Evolutionary conservation across 2,797 vertebrate species (phyloP).

Genomic region (Anguilla megastoma): DNA sequence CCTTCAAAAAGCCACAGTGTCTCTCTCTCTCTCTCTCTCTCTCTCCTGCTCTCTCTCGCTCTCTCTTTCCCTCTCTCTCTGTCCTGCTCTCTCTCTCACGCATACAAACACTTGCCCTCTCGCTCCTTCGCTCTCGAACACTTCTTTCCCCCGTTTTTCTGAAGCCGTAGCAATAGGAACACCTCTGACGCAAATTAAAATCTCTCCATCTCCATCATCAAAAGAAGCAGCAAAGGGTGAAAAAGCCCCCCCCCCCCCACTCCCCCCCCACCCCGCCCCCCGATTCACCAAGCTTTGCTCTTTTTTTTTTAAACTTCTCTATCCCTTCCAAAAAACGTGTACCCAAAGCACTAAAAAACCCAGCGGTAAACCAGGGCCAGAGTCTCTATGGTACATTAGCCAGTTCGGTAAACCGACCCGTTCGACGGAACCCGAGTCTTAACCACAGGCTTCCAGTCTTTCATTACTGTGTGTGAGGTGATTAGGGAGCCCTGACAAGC

Average conservation of each 20-base stretch:
- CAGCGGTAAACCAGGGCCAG: background rate
- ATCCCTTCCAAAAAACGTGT: background rate
- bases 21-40: conserved; percentile 42
- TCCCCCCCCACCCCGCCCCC: background rate
- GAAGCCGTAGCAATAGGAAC: conserved; percentile 17
- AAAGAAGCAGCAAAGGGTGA: background rate
- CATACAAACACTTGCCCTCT: conserved; percentile 8
- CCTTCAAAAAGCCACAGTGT: conserved; percentile 47
- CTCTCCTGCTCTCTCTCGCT: conserved; percentile 20
- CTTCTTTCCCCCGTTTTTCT: background rate
- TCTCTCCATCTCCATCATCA: background rate
- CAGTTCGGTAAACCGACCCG: background rate
- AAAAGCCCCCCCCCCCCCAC: background rate
- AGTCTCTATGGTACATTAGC: background rate
- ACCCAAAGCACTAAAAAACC: background rate
- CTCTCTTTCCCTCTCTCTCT: background rate
- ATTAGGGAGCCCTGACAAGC: conserved; percentile 48
- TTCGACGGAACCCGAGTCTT: background rate
- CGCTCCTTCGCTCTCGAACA: background rate
- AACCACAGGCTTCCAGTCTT: conserved; percentile 28
- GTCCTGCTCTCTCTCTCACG: background rate
- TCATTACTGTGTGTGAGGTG: conserved; percentile 47
- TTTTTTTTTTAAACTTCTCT: background rate
- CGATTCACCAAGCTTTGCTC: conserved; percentile 7
- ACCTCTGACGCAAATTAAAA: conserved; percentile 27